Conservation (phyloP, 2,888 invertebrate species). For the Drosophila dives region DNA sequence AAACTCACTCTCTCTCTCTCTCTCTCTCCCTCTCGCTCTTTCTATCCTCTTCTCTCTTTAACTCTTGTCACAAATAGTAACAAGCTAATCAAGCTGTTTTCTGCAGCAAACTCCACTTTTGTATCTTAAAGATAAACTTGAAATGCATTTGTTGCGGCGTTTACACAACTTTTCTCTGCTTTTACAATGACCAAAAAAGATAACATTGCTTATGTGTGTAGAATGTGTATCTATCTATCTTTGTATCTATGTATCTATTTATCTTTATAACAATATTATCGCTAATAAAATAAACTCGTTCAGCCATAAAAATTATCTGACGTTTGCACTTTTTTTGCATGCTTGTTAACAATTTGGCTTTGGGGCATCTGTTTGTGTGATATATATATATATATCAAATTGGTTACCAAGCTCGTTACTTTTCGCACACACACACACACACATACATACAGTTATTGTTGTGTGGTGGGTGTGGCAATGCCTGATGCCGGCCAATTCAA, state of each 20-base stretch:
- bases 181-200: background rate
- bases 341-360: conserved; percentile 58
- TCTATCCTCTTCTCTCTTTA: background rate
- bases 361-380: conserved; percentile 24
- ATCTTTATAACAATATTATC: conserved; percentile 34
- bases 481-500: conserved; percentile 61
- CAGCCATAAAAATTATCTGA: conserved; percentile 40
- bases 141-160: conserved; percentile 23
- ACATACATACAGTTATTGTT: conserved; percentile 21
- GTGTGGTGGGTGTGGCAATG: conserved; percentile 25
- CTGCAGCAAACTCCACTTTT: conserved; percentile 32
- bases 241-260: background rate
- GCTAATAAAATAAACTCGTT: conserved; percentile 14
- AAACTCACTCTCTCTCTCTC: background rate
- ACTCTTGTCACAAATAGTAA: conserved; percentile 53
- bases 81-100: conserved; percentile 29
- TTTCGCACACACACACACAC: background rate
- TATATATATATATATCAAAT: conserved; percentile 5
- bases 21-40: background rate
- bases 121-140: conserved; percentile 24
- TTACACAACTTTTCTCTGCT: conserved; percentile 6
- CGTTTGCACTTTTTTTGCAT: conserved; percentile 47
- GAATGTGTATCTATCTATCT: background rate
- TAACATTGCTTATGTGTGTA: background rate
- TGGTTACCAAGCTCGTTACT: conserved; percentile 23